Conservation (phyloP, 2,797 vertebrate species). For the Rhincodon typus region DNA sequence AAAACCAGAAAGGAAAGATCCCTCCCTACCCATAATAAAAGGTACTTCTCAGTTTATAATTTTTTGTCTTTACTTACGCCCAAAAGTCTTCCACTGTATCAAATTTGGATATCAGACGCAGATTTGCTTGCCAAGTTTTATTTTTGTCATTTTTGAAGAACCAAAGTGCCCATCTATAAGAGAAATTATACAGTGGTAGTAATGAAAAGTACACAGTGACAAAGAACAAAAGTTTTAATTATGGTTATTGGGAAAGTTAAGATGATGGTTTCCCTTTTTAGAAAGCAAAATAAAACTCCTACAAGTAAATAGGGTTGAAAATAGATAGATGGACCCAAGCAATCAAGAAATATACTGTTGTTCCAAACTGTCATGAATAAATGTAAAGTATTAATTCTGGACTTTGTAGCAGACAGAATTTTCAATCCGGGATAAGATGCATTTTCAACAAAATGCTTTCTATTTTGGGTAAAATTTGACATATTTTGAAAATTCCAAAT, state of each 20-base stretch:
- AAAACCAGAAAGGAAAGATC: not conserved
- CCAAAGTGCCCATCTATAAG: constrained; percentile 92
- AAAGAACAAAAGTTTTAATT: not conserved
- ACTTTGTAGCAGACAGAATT: not conserved
- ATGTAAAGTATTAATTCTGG: not conserved
- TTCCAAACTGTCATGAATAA: not conserved
- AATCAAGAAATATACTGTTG: not conserved
- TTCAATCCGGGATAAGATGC: not conserved
- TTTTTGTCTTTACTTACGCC: constrained; percentile 74
- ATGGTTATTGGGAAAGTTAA: not conserved
- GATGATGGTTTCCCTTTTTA: not conserved
- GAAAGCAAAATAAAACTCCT: too few species aligned
- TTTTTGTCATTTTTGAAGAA: constrained; percentile 99
- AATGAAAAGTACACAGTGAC: not conserved
- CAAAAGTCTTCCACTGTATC: constrained; percentile 98
- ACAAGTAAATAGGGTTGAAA: not conserved
- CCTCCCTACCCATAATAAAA: not conserved
- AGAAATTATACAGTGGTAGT: constrained; percentile 34
- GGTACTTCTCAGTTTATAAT: not conserved
- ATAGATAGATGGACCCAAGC: not conserved
- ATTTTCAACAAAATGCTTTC: not conserved
- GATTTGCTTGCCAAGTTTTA: constrained; percentile 98
- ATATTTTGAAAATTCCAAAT: not conserved
- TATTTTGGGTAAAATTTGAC: not conserved
- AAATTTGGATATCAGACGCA: constrained; percentile 91